Evolutionary conservation across 2,797 vertebrate species (phyloP).

Genomic region (Acanthis flammea): DNA sequence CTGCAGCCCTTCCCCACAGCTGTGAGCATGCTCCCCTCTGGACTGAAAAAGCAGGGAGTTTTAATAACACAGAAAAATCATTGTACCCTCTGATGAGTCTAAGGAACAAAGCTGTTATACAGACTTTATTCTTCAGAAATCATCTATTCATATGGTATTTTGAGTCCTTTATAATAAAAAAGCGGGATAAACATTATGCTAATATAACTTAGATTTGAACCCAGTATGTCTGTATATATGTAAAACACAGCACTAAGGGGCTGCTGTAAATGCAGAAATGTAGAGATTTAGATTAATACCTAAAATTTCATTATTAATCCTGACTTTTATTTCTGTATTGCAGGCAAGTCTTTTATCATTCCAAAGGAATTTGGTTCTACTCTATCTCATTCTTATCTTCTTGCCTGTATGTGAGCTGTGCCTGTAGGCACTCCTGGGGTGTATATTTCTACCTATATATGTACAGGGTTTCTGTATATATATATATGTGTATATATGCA

Average conservation of each 20-base stretch:
- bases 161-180: neutral
- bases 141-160: neutral
- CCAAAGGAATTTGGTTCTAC: neutral
- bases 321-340: neutral
- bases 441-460: no score
- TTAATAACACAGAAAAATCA: neutral
- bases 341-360: neutral
- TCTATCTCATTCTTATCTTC: neutral
- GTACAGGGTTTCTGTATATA: no score
- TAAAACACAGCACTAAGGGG: neutral
- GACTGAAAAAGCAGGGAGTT: neutral
- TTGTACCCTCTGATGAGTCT: neutral
- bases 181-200: neutral
- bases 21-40: accelerated
- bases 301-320: neutral
- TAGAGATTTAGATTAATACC: neutral
- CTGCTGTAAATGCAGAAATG: neutral
- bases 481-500: no score
- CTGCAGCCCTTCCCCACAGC: neutral
- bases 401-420: neutral
- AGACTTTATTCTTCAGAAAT: neutral
- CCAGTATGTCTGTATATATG: neutral
- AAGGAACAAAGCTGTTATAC: neutral
- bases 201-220: neutral
- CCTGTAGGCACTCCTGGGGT: neutral